Evolutionary conservation across 1,140 invertebrate species (phyloP).

Genomic region (Palaemon carinicauda): DNA sequence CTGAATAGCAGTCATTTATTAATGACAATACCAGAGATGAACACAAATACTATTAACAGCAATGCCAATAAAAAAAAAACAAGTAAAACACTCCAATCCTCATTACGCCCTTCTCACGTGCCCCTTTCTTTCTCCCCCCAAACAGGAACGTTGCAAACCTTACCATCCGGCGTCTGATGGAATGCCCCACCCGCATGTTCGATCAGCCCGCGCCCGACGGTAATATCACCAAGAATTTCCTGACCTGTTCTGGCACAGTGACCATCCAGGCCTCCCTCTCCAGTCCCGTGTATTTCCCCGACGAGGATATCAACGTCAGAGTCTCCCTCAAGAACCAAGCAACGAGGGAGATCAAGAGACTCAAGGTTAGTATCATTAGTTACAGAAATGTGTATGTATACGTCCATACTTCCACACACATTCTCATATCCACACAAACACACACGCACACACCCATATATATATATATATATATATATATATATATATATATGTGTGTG

Average conservation of each 20-base stretch:
- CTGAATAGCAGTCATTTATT: no score
- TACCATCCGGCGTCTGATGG: slow-evolving; percentile 33
- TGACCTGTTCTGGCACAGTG: slow-evolving; percentile 46
- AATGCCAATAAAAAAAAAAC: no score
- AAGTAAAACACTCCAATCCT: no score
- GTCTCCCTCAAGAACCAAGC: slow-evolving; percentile 95
- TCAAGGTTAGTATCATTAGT: no score
- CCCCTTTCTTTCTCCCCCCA: not conserved
- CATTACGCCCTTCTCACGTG: not conserved
- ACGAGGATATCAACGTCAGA: slow-evolving; percentile 92
- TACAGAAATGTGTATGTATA: no score
- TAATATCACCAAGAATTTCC: slow-evolving; percentile 35
- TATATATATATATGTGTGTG: no score
- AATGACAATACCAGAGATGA: no score
- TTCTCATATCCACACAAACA: no score
- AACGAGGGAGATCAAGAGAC: slow-evolving; percentile 98
- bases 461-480: no score
- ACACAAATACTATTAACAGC: no score
- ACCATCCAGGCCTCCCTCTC: slow-evolving; percentile 26
- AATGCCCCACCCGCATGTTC: slow-evolving; percentile 23
- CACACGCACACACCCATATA: no score
- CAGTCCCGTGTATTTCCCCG: slow-evolving; percentile 80
- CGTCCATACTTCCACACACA: no score
- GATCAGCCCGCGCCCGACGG: slow-evolving; percentile 10
- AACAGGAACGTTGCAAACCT: slow-evolving; percentile 42